These are phyloP conservation scores for Panopea generosa DNA, from an alignment of 2,888 invertebrate species.

Conservation along the genomic window DNA sequence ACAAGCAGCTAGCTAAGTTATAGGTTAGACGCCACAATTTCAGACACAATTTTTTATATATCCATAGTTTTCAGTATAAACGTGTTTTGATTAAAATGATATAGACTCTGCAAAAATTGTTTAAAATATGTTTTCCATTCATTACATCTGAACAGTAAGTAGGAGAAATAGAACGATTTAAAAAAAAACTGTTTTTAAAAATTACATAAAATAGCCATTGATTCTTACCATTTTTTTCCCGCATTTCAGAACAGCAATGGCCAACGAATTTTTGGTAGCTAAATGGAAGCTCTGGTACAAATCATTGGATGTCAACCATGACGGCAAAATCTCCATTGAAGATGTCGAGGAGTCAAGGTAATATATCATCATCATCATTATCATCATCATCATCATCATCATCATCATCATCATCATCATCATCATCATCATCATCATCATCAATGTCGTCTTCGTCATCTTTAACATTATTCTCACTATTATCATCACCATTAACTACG, in stretches of 20 bases:
- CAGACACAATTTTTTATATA: no score
- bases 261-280: slow-evolving; percentile 51
- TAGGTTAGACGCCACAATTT: no score
- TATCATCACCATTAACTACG: neutral
- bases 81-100: no score
- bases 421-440: slow-evolving; percentile 23
- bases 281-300: slow-evolving; percentile 73
- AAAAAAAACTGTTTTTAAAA: no score
- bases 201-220: no score
- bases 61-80: no score
- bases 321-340: slow-evolving; percentile 69
- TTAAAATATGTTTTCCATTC: no score
- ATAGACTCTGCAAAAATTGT: no score
- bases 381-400: slow-evolving; percentile 21
- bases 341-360: slow-evolving; percentile 68
- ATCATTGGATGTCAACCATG: slow-evolving; percentile 72
- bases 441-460: neutral
- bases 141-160: no score
- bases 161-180: no score
- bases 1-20: no score
- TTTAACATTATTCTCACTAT: neutral
- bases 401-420: slow-evolving; percentile 15
- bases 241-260: slow-evolving; percentile 40
- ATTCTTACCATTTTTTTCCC: neutral
- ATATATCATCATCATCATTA: neutral